A percentile compares a stretch with the other conserved stretches of the same genome.
Evolutionary conservation across 2,797 vertebrate species (phyloP).

Genomic region (Schizopygopsis malacanthus): DNA sequence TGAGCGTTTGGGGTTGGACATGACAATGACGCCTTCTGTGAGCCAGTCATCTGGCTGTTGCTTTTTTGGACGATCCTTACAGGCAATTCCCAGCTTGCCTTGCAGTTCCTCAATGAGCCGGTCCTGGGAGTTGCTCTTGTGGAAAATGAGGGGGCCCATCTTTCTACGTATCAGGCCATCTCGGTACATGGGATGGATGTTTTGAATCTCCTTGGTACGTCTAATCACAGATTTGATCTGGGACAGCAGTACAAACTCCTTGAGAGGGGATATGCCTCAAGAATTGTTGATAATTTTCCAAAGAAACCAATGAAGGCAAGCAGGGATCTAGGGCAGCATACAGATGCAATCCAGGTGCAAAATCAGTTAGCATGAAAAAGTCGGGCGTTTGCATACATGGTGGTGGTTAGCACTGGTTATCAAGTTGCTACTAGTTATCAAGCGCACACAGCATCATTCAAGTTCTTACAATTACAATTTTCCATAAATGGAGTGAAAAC

Average conservation of each 20-base stretch:
- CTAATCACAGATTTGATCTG: slow-evolving; percentile 97
- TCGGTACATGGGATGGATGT: slow-evolving; percentile 94
- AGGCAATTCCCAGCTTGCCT: slow-evolving; percentile 88
- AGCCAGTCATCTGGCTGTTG: slow-evolving; percentile 88
- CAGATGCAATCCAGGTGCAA: slow-evolving; percentile 17
- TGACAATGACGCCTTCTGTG: slow-evolving; percentile 89
- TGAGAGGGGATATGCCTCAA: slow-evolving; percentile 19
- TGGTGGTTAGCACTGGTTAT: slow-evolving; percentile 21
- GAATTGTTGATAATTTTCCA: not conserved
- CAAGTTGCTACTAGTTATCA: not conserved
- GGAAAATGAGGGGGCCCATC: slow-evolving; percentile 88
- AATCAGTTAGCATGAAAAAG: not conserved
- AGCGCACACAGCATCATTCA: not conserved
- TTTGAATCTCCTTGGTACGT: slow-evolving; percentile 91
- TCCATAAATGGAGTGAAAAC: not conserved
- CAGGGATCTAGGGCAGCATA: slow-evolving; percentile 4
- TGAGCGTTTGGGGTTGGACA: slow-evolving; percentile 84
- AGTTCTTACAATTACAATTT: not conserved
- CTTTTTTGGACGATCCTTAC: slow-evolving; percentile 77
- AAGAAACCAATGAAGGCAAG: slow-evolving; percentile 2
- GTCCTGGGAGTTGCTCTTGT: slow-evolving; percentile 92
- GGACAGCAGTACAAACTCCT: slow-evolving; percentile 53
- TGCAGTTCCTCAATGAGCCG: slow-evolving; percentile 90
- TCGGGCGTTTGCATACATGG: not conserved
- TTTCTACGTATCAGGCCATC: slow-evolving; percentile 87